phyloP scores from a whole-genome alignment of 2,797 vertebrate genomes.

The Strix occidentalis region DNA sequence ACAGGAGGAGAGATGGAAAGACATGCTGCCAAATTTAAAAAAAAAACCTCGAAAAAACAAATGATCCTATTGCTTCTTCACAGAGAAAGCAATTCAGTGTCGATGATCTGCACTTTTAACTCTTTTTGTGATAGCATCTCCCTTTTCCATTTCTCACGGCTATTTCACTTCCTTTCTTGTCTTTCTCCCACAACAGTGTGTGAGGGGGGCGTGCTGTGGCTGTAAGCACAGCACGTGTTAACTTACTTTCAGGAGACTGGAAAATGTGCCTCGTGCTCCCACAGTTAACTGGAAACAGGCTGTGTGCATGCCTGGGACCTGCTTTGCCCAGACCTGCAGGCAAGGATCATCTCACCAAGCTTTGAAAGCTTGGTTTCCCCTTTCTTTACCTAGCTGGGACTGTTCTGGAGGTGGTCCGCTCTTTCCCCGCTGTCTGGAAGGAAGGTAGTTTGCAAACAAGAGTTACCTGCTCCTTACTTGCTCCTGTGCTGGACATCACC shows the following conservation, averaged over 20 bases:
- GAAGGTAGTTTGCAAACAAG: background rate
- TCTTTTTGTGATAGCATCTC: background rate
- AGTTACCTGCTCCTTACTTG: background rate
- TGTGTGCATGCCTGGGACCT: background rate
- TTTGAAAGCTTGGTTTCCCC: background rate
- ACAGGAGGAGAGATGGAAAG: background rate
- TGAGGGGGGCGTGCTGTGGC: background rate
- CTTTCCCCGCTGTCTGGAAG: background rate
- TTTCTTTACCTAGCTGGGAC: background rate
- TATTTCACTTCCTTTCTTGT: background rate
- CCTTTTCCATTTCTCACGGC: background rate
- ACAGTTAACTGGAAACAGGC: background rate
- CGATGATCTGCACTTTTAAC: background rate
- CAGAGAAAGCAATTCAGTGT: background rate
- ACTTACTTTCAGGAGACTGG: background rate
- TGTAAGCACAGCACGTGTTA: background rate
- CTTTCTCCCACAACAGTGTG: background rate
- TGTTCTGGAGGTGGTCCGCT: background rate
- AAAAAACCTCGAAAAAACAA: background rate
- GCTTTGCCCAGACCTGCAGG: background rate
- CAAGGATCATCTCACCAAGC: background rate
- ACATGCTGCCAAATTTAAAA: background rate
- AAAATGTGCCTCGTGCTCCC: accelerated
- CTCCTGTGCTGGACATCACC: background rate
- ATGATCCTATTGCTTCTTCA: background rate